Evolutionary conservation across 2,888 invertebrate genomes (phyloP), one percentile per base, ranked within the genome.

Genomic region (Heliconius erato): DNA sequence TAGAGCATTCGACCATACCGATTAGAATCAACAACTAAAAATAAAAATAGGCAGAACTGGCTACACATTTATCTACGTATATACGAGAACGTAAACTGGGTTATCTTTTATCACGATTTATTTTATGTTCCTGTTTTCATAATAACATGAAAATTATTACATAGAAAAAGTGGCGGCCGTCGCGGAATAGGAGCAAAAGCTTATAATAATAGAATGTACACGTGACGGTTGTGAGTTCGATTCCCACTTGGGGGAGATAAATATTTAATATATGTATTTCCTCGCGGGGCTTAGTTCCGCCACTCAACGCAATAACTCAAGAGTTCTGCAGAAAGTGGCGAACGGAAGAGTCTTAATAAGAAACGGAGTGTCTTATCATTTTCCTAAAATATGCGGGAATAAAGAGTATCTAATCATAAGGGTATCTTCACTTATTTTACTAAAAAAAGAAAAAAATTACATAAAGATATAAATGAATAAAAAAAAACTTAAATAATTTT

Each of bases 11-110:
- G 23, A 40, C n/a, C 71, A 71, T 40, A n/a, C n/a, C 12, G 40
- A 71, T 71, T 40, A 40, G 71, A 40, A 71, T 71, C 71, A 71
- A 71, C 44, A 71, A 71, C 65, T 65, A 65, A 65, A 65, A 65
- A n/a, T 3, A 71, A 44, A 71, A 44, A 44, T 26, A 40, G 71
- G 3, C 71, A 44, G 71, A 40, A 19, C 40, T 9, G 11, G n/a
- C 35, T 63, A 65, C 65, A 65, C 26, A 26, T 65, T 26, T 65
- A 65, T 65, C 65, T 65, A 65, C 26, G 26, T 14, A 65, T 26
- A 23, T 59, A 59, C 16, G 59, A 59, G 19, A 19, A 59, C 23
- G 23, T 59, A 65, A 71, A 40, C 23, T 40, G 26, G 26, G 12
- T 26, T 44, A 71, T 69, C 23, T 35, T 35, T 35, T 71, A 44